Percentiles rank a stretch among this genome's conserved stretches.
Evolutionary conservation across 2,888 invertebrate genomes (phyloP).

Genomic region (Aleiodes leptofemur): DNA sequence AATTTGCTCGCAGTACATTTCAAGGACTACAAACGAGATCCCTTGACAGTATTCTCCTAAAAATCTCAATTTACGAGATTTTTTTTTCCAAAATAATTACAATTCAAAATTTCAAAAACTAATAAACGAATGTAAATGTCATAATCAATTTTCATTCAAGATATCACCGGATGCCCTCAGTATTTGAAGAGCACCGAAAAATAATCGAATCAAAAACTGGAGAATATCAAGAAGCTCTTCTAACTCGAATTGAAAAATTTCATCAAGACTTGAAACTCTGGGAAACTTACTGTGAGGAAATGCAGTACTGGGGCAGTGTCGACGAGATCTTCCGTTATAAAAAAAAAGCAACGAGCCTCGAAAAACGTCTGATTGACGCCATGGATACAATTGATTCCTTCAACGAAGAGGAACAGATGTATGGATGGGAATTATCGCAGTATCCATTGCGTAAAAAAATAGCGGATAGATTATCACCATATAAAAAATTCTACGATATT

Average conservation of each 20-base stretch:
- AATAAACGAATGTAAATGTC: no score
- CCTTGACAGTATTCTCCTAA: no score
- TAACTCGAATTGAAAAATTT: slow-evolving; percentile 88
- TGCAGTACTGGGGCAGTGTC: slow-evolving; percentile 92
- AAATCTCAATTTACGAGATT: no score
- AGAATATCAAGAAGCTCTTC: slow-evolving; percentile 90
- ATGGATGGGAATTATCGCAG: slow-evolving; percentile 90
- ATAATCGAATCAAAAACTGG: slow-evolving; percentile 88
- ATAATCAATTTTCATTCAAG: slow-evolving; percentile 51
- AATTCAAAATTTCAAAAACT: neutral
- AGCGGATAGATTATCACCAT: slow-evolving; percentile 89
- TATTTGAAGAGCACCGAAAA: slow-evolving; percentile 88
- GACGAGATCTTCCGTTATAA: slow-evolving; percentile 89
- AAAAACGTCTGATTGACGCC: slow-evolving; percentile 82
- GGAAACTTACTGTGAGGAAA: slow-evolving; percentile 87
- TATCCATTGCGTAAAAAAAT: slow-evolving; percentile 89
- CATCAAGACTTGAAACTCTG: slow-evolving; percentile 88
- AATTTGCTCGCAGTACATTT: no score
- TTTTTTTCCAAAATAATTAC: no score
- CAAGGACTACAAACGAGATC: no score
- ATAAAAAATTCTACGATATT: slow-evolving; percentile 92
- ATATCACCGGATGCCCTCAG: slow-evolving; percentile 86
- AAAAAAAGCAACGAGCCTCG: slow-evolving; percentile 86
- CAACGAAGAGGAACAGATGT: slow-evolving; percentile 93
- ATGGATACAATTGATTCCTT: slow-evolving; percentile 90